A percentile compares a stretch with the other conserved stretches of the same genome.
Conservation (phyloP, 2,888 invertebrate species). For the Andrena hattorfiana region DNA sequence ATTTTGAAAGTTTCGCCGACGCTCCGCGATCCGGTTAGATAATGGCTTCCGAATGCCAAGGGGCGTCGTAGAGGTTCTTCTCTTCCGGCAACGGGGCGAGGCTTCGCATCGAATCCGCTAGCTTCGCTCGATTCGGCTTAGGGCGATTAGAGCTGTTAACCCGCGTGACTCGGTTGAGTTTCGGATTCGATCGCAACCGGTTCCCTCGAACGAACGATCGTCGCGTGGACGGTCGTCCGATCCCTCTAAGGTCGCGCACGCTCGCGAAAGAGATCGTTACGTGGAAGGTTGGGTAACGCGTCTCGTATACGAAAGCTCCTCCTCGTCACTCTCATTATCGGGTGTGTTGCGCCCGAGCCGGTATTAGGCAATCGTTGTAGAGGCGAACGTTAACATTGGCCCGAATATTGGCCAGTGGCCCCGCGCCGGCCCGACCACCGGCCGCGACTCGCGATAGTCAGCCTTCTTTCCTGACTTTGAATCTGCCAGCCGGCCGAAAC, state of each 20-base stretch:
- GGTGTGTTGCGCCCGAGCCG: constrained; percentile 37
- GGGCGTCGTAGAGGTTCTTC: not conserved
- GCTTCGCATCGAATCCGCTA: not conserved
- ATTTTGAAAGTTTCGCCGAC: constrained; percentile 57
- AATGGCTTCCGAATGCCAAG: constrained; percentile 53
- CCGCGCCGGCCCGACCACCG: constrained; percentile 44
- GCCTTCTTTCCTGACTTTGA: constrained; percentile 22
- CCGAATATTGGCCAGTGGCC: constrained; percentile 82
- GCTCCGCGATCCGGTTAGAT: constrained; percentile 48
- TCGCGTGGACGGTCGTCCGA: constrained; percentile 26
- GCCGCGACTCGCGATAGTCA: constrained; percentile 1
- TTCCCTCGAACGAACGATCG: not conserved
- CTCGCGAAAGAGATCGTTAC: constrained; percentile 53
- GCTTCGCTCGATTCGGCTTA: no score
- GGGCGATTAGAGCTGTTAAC: not conserved
- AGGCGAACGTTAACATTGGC: constrained; percentile 81
- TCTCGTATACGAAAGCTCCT: constrained; percentile 54
- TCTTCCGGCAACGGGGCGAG: constrained; percentile 40
- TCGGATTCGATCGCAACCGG: constrained; percentile 15
- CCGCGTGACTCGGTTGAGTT: not conserved
- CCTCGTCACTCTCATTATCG: constrained; percentile 57
- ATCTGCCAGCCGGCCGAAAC: constrained; percentile 55
- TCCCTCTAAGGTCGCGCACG: constrained; percentile 42
- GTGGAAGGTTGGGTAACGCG: constrained; percentile 60
- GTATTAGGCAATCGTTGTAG: constrained; percentile 71